A percentile compares a stretch with the other conserved stretches of the same genome.
These are phyloP conservation scores for Falco punctatus DNA, from an alignment of 2,113 vertebrate genomes.

Conservation along the genomic window DNA sequence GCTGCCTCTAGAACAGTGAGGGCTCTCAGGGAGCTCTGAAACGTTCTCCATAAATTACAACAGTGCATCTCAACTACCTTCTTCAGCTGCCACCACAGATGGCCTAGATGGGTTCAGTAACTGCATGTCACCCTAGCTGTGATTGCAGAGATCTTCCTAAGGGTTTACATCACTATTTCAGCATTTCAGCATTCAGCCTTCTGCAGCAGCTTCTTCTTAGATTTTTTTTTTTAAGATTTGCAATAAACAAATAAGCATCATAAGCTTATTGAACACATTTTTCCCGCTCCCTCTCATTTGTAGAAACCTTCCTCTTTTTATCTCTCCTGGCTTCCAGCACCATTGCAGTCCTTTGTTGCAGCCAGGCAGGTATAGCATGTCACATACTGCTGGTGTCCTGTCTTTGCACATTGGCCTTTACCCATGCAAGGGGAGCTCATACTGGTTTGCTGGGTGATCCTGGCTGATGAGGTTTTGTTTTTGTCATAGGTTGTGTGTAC, in stretches of 20 bases:
- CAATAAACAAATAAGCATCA: background rate
- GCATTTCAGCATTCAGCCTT: background rate
- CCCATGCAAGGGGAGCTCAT: background rate
- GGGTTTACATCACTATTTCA: background rate
- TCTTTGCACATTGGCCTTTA: background rate
- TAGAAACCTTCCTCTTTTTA: background rate
- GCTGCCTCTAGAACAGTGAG: background rate
- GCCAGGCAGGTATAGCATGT: background rate
- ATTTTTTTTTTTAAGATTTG: background rate
- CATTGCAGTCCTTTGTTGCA: background rate
- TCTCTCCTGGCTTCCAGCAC: background rate
- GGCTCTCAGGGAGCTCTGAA: background rate
- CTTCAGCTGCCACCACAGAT: constrained; percentile 42
- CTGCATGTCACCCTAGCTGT: background rate
- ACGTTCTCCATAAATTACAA: constrained; percentile 11
- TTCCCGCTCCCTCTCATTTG: fast-evolving
- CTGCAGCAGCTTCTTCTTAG: background rate
- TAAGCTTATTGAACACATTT: background rate
- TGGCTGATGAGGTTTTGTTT: background rate
- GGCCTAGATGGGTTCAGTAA: background rate
- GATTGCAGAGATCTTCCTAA: background rate
- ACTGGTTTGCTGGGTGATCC: background rate
- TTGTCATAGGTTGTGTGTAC: background rate
- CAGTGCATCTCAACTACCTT: background rate
- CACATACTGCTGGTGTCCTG: background rate